Percentiles rank a stretch among this genome's conserved stretches.
phyloP scores from a whole-genome alignment of 2,113 vertebrate genomes.

The Myrmecophaga tridactyla region DNA sequence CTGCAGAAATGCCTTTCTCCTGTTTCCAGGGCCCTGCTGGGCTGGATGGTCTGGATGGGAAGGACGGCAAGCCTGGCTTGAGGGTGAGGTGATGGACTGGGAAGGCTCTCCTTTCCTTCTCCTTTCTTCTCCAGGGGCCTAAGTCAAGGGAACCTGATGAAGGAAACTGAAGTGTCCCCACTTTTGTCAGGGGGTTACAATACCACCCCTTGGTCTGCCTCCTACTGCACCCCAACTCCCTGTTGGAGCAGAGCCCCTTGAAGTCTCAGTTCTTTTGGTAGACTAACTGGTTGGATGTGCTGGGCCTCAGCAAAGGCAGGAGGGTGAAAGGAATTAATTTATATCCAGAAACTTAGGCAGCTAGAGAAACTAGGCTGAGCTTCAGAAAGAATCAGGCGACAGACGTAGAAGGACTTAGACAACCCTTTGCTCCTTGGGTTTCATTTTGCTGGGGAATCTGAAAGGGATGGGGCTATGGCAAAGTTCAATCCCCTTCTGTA shows the following conservation, averaged over 20 bases:
- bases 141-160: not conserved
- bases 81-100: constrained; percentile 81
- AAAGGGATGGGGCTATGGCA: not conserved
- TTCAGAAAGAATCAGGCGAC: not conserved
- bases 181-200: not conserved
- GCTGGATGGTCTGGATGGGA: constrained; percentile 93
- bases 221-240: not conserved
- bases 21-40: constrained; percentile 90
- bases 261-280: not conserved
- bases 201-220: not conserved
- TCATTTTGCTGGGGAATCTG: not conserved
- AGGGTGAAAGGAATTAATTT: not conserved
- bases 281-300: not conserved
- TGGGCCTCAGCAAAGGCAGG: not conserved
- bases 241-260: not conserved
- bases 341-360: not conserved
- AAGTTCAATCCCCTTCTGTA: not conserved
- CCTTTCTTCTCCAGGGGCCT: not conserved
- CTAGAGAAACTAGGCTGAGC: not conserved
- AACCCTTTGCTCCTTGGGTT: not conserved
- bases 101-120: not conserved
- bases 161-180: not conserved
- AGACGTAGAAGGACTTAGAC: not conserved
- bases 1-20: not conserved
- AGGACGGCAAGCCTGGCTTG: constrained; percentile 92